Evolutionary conservation across 2,888 invertebrate species (phyloP), one percentile per base, ranked within the genome.

Genomic region (Reticulitermes lucifugus): DNA sequence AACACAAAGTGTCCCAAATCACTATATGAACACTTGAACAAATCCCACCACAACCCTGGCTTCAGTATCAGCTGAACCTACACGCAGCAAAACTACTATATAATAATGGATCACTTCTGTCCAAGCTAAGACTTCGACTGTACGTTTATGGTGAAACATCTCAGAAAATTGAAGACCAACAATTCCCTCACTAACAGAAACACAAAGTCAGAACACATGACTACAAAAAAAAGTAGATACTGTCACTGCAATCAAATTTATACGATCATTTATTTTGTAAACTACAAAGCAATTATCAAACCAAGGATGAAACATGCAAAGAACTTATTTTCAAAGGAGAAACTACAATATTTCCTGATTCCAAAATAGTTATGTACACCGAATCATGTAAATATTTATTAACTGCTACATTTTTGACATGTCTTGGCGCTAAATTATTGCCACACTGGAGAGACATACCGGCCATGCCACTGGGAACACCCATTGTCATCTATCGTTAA

Each of bases 21-120:
- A 88, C 88, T 88, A 88, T 80, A 83, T 84, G 87, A 88, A 89
- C 88, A 88, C 88, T 88, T 88, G 88, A 87, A 86, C 86, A 88
- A 88, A 89, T 88, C 88, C 88, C 86, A 87, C 86, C 84, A 81
- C 79, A 86, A 86, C 86, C 85, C 71, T 70, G 86, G 85, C 83
- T 81, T 79, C 51, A 85, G 70, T 18, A 84, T 79, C 79, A 83
- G 83, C 83, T 84, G 77, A 85, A 81, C 83, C 83, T 84, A 85
- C 75, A 85, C 83, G 83, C 83, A 83, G 77, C 77, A 77, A 77
- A 77, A 77, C 77, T 77, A 77, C 77, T 73, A 73, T 51, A 77
- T 77, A 77, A 77, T 77, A 73, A 75, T 75, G 75, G 77, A 46
- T 83, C 83, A 59, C 79, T 83, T 83, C 77, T 79, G 79, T 85